Conservation (phyloP, 2,797 vertebrate genomes). For the Pygocentrus nattereri region DNA sequence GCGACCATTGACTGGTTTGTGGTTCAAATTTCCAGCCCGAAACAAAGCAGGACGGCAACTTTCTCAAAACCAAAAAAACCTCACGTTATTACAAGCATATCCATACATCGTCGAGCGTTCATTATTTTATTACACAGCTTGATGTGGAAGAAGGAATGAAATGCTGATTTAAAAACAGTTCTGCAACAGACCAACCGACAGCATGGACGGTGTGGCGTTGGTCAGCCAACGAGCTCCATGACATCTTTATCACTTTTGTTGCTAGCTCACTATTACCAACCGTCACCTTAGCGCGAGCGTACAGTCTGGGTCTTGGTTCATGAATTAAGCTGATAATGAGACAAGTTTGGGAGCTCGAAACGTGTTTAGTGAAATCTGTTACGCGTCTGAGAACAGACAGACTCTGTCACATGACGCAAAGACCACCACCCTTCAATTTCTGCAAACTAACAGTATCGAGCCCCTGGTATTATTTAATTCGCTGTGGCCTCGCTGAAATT, state of each 20-base stretch:
- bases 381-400: constrained; percentile 9
- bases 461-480: constrained; percentile 35
- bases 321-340: not conserved
- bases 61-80: not conserved
- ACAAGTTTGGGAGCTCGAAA: not conserved
- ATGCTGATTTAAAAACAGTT: not conserved
- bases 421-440: constrained; percentile 42
- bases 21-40: not conserved
- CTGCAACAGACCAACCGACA: not conserved
- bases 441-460: constrained; percentile 33
- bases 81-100: not conserved
- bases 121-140: not conserved
- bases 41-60: not conserved
- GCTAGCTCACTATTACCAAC: not conserved
- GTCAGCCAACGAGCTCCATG: not conserved
- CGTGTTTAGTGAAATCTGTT: not conserved
- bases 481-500: constrained; percentile 33
- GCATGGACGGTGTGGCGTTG: too few relatives aligned
- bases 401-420: constrained; percentile 41
- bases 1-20: not conserved
- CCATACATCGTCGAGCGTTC: not conserved
- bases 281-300: not conserved
- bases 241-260: constrained; percentile 2
- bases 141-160: not conserved
- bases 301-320: not conserved